These are phyloP conservation scores for Saccostrea cuccullata DNA, from an alignment of 1,140 invertebrate species.

Conservation along the genomic window DNA sequence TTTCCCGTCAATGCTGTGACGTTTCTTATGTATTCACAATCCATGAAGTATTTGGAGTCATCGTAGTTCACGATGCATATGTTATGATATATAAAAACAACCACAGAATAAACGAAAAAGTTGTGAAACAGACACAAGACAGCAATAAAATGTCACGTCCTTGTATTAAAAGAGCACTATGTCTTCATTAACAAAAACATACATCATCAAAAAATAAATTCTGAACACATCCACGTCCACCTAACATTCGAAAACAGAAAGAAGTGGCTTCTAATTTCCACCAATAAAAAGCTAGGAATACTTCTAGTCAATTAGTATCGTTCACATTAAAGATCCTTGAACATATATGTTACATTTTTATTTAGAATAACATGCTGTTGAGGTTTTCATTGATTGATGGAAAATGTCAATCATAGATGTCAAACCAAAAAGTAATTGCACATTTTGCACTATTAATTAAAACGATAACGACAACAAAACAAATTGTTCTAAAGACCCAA, in stretches of 20 bases:
- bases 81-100: no score
- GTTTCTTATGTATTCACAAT: slow-evolving; percentile 81
- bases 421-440: neutral
- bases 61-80: neutral
- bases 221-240: slow-evolving; percentile 25
- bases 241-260: slow-evolving; percentile 2
- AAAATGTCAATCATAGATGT: neutral
- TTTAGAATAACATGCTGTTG: no score
- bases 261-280: neutral
- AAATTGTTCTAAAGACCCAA: neutral
- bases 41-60: slow-evolving; percentile 44
- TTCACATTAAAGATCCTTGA: no score
- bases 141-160: neutral
- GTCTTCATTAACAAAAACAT: neutral
- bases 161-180: neutral
- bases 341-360: no score
- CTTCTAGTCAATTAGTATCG: no score
- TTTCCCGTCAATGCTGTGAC: slow-evolving; percentile 78
- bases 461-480: neutral
- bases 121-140: neutral
- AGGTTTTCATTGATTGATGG: no score
- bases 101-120: no score
- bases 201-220: neutral
- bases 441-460: neutral
- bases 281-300: no score